Conservation (phyloP, 2,797 vertebrate genomes). For the Okamejei kenojei region DNA sequence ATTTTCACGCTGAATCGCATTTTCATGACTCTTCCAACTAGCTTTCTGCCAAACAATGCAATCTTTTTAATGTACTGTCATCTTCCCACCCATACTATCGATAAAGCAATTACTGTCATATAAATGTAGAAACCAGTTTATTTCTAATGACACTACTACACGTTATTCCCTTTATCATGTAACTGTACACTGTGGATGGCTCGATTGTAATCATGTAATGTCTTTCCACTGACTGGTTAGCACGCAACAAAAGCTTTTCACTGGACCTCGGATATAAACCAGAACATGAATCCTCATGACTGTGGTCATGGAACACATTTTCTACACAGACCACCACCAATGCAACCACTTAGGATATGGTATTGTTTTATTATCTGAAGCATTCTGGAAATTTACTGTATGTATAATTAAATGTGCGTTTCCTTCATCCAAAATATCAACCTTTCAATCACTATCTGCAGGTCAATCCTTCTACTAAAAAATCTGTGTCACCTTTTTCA, state of each 20-base stretch:
- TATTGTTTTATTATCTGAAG: background rate
- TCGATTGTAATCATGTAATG: too few relatives aligned
- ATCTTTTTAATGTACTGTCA: conserved; percentile 53
- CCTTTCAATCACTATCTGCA: too few relatives aligned
- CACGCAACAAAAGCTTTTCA: too few relatives aligned
- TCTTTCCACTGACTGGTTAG: too few relatives aligned
- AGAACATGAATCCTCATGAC: conserved; percentile 53
- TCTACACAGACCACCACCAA: background rate
- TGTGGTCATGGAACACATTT: conserved; percentile 63
- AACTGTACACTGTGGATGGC: too few relatives aligned
- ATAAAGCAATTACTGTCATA: conserved; percentile 75
- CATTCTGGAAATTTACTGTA: background rate
- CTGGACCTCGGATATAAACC: conserved; percentile 60
- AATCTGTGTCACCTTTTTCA: too few relatives aligned
- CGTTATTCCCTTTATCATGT: too few relatives aligned
- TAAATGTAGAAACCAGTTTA: conserved; percentile 64
- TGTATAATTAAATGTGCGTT: background rate
- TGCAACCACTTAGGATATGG: background rate
- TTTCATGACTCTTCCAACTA: conserved; percentile 64
- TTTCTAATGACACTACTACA: conserved; percentile 61
- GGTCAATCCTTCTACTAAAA: background rate
- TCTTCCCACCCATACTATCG: conserved; percentile 71
- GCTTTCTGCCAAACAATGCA: conserved; percentile 60
- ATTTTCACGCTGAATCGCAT: conserved; percentile 64
- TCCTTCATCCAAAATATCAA: background rate